Evolutionary conservation across 2,797 vertebrate genomes (phyloP).

Genomic region (Cetoscarus ocellatus): DNA sequence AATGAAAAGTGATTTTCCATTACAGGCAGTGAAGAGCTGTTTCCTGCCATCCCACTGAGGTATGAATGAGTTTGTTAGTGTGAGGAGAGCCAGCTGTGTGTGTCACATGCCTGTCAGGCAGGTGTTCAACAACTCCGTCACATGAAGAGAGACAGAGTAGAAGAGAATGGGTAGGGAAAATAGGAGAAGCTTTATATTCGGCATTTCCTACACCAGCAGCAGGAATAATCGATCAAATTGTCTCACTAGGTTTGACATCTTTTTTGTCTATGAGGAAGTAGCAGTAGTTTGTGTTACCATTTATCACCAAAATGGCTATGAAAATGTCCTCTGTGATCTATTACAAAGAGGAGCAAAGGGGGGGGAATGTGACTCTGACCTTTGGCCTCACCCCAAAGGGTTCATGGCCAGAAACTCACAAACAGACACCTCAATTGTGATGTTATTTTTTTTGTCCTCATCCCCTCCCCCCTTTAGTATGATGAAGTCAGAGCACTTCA

Average conservation of each 20-base stretch:
- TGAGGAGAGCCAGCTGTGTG: slow-evolving; percentile 57
- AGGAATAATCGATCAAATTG: slow-evolving; percentile 33
- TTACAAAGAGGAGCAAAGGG: slow-evolving; percentile 33
- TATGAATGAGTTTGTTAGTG: slow-evolving; percentile 43
- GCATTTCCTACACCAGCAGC: not conserved
- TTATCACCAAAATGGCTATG: slow-evolving; percentile 9
- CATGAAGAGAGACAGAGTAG: not conserved
- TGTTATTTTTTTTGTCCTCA: slow-evolving; percentile 5
- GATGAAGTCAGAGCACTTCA: slow-evolving; percentile 45
- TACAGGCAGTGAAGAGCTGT: not conserved
- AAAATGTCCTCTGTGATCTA: slow-evolving; percentile 32
- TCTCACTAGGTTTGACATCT: slow-evolving; percentile 14
- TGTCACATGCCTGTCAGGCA: slow-evolving; percentile 35
- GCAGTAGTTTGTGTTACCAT: slow-evolving; percentile 20
- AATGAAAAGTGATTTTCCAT: slow-evolving; percentile 33
- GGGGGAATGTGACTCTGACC: slow-evolving; percentile 50
- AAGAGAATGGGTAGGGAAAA: not conserved
- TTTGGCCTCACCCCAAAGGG: slow-evolving; percentile 48
- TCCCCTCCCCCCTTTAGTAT: slow-evolving; percentile 3
- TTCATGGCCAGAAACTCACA: slow-evolving; percentile 46
- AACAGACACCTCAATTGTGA: slow-evolving; percentile 37
- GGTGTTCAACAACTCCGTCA: slow-evolving; percentile 22
- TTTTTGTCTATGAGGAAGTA: slow-evolving; percentile 7
- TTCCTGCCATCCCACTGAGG: slow-evolving; percentile 28
- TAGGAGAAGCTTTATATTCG: slow-evolving; percentile 7